These are phyloP conservation scores for Heteronetta atricapilla DNA, from an alignment of 2,113 vertebrate species.

Conservation along the genomic window DNA sequence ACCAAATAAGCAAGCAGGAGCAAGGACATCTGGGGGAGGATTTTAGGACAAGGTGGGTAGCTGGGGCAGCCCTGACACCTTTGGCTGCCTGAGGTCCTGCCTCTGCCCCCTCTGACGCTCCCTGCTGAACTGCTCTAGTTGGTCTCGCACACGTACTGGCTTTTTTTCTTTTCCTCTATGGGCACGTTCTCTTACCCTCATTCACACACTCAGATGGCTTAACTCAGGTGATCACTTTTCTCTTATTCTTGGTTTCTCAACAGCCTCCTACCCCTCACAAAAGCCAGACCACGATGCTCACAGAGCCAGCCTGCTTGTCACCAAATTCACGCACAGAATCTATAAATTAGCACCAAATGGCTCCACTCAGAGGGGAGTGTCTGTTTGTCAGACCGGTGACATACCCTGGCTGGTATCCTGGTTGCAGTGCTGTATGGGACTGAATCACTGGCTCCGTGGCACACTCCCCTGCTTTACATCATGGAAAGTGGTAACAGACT, in stretches of 20 bases:
- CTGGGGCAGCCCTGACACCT: background rate
- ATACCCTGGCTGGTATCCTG: background rate
- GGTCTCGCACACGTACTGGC: background rate
- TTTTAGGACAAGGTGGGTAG: background rate
- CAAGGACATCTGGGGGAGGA: background rate
- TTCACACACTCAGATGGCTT: background rate
- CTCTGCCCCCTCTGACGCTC: background rate
- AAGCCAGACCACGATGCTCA: background rate
- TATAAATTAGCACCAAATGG: background rate
- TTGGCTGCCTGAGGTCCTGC: background rate
- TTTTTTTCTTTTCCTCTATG: background rate
- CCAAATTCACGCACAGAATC: background rate
- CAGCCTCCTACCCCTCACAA: background rate
- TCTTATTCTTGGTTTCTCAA: background rate
- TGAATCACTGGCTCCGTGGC: background rate
- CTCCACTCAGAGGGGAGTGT: background rate
- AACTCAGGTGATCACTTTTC: background rate
- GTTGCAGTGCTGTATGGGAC: background rate
- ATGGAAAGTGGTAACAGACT: background rate
- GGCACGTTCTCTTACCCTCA: background rate
- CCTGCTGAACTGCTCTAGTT: background rate
- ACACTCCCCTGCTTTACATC: background rate
- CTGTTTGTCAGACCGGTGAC: background rate
- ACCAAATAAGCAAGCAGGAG: background rate
- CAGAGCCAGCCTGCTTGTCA: background rate